These are phyloP conservation scores for Pollicipes pollicipes DNA, from an alignment of 1,140 invertebrate species.

Conservation along the genomic window DNA sequence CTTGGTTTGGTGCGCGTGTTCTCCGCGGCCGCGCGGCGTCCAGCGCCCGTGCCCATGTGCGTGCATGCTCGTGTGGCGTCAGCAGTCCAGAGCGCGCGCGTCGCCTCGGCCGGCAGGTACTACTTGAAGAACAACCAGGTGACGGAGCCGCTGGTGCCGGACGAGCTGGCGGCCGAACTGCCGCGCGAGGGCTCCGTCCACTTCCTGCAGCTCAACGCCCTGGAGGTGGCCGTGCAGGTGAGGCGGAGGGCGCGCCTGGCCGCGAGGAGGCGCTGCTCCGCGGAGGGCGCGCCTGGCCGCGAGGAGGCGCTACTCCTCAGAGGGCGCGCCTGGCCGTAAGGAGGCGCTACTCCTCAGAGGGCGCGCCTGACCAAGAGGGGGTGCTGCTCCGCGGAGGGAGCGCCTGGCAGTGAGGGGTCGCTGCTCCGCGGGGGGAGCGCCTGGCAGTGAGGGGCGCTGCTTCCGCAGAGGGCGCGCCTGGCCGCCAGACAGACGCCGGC, in stretches of 20 bases:
- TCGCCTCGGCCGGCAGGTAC: constrained; percentile 60
- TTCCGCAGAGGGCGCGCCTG: no score
- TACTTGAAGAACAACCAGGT: constrained; percentile 91
- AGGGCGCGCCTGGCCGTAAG: constrained; percentile 78
- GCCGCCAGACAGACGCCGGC: no score
- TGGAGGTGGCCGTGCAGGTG: constrained; percentile 75
- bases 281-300: constrained; percentile 93
- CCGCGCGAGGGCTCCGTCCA: constrained; percentile 75
- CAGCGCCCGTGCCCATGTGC: no score
- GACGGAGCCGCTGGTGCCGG: constrained; percentile 85
- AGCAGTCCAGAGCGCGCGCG: no score
- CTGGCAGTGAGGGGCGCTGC: no score
- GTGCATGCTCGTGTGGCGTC: no score
- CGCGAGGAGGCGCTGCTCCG: constrained; percentile 92
- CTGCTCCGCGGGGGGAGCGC: no score
- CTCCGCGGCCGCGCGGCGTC: no score
- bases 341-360: constrained; percentile 60
- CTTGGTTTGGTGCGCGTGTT: no score
- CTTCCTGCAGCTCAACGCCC: constrained; percentile 84
- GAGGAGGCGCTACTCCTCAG: constrained; percentile 79
- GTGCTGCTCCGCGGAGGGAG: no score
- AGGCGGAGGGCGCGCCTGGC: constrained; percentile 76
- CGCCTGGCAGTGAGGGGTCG: no score
- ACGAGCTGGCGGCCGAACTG: constrained; percentile 86
- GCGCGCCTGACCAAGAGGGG: background rate